These are phyloP conservation scores for Vicugna pacos DNA, from an alignment of 2,113 vertebrate genomes.

Conservation along the genomic window DNA sequence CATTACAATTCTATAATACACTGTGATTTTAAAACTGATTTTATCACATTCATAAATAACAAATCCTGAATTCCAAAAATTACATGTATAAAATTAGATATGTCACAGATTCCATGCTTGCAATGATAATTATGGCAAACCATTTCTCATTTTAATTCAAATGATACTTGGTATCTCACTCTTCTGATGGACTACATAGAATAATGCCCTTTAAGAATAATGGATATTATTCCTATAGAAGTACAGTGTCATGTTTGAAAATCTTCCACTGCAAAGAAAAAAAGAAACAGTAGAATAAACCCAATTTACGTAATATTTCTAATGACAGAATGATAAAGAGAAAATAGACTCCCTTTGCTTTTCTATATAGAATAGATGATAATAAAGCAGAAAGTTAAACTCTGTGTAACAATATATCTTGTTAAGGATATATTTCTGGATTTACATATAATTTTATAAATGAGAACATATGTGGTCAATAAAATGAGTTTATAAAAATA, in stretches of 20 bases:
- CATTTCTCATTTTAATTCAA: not conserved
- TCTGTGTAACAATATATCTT: not conserved
- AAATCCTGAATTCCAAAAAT: not conserved
- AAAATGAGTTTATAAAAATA: slow-evolving; percentile 29
- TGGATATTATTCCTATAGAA: not conserved
- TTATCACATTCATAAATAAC: not conserved
- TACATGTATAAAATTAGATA: slow-evolving; percentile 1
- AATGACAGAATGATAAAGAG: not conserved
- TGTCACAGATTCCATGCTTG: not conserved
- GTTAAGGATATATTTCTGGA: not conserved
- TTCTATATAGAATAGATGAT: not conserved
- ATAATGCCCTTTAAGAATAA: not conserved
- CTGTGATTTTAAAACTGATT: not conserved
- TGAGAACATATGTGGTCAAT: not conserved
- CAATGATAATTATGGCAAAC: not conserved
- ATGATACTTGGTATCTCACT: not conserved
- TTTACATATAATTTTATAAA: slow-evolving; percentile 4
- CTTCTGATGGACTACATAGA: not conserved
- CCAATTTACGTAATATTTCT: not conserved
- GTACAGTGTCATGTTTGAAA: not conserved
- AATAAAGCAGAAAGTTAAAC: not conserved
- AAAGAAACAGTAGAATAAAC: not conserved
- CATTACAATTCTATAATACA: not conserved
- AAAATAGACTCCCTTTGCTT: not conserved
- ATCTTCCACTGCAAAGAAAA: not conserved